Evolutionary conservation across 1,140 invertebrate genomes (phyloP), one percentile per base, ranked within the genome.

Genomic region (Drosophila sturtevanti): DNA sequence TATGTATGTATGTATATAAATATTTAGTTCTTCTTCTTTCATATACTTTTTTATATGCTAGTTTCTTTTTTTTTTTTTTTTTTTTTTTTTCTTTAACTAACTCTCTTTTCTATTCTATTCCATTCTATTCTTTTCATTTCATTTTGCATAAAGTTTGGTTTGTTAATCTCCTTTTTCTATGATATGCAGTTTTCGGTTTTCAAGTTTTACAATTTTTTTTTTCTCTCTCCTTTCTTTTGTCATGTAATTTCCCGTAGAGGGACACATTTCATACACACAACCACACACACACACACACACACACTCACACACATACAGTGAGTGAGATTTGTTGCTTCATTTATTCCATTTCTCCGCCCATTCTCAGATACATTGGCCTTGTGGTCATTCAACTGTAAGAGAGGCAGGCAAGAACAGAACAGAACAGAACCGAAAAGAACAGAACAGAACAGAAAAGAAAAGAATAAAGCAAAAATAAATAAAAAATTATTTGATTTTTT

Each of bases 401-500:
- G 44, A 68, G 63, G 44, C 48, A 72, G 73, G 59, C 55, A 68
- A 68, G 72, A 69, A 74, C 68, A 77, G 63, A 80, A 4, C 27
- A 31, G 27, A 31, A 24, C 22, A 2, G 22, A 24, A 24, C 2
- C 2, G 22, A 24, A 31, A 4, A 31, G 27, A 31, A 31, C 27
- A 31, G 27, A 31, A 6, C 27, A 31, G 27, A 31, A 31, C 27
- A 31, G 27, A 31, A 6, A 4, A 31, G 27, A 31, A 31, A 21
- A 48, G 16, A 48, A 48, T 21, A 37, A 67, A 63, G 44, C 54
- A 71, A 74, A 72, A 77, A 56, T 31, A 74, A 37, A 77, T 75
- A 79, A 76, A 81, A 81, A 81, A 81, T 81, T 81, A 78, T 81
- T 79, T 68, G 67, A 71, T 78, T 76, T 78, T 75, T 56, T 63